phyloP scores from a whole-genome alignment of 2,888 invertebrate genomes.

The Folsomia manolachei region DNA sequence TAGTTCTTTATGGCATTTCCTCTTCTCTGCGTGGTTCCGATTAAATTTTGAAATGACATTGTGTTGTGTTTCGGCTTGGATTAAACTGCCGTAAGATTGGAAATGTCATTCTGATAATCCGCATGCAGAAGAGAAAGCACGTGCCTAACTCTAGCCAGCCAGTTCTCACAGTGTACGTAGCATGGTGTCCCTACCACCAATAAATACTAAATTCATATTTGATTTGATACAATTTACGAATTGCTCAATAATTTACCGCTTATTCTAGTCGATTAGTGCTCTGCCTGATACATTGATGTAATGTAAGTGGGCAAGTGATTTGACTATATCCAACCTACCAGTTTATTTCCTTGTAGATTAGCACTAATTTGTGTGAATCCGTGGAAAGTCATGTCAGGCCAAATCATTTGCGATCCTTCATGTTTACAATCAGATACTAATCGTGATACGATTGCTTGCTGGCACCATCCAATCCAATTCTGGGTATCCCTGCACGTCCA shows the following conservation, averaged over 20 bases:
- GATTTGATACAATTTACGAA: neutral
- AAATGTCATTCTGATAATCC: too few species aligned
- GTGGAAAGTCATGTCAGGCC: conserved; percentile 2
- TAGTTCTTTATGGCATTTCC: too few species aligned
- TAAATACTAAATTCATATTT: conserved; percentile 1
- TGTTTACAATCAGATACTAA: conserved; percentile 10
- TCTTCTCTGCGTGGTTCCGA: neutral
- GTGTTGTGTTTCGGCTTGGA: too few species aligned
- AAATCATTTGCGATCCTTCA: conserved; percentile 6
- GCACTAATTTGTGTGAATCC: conserved; percentile 2
- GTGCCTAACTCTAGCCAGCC: too few species aligned
- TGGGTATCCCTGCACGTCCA: neutral
- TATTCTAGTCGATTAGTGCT: neutral
- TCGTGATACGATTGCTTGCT: neutral
- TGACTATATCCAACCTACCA: too few species aligned
- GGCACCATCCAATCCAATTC: neutral
- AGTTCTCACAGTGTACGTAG: too few species aligned
- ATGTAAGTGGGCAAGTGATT: neutral
- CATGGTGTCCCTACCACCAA: too few species aligned
- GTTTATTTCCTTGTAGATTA: conserved; percentile 8
- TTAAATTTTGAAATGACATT: neutral
- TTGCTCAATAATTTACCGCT: conserved; percentile 3
- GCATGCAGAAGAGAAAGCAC: too few species aligned
- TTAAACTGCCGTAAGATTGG: too few species aligned
- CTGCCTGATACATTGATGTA: too few species aligned